phyloP scores from a whole-genome alignment of 2,113 vertebrate genomes.

The Bettongia penicillata region DNA sequence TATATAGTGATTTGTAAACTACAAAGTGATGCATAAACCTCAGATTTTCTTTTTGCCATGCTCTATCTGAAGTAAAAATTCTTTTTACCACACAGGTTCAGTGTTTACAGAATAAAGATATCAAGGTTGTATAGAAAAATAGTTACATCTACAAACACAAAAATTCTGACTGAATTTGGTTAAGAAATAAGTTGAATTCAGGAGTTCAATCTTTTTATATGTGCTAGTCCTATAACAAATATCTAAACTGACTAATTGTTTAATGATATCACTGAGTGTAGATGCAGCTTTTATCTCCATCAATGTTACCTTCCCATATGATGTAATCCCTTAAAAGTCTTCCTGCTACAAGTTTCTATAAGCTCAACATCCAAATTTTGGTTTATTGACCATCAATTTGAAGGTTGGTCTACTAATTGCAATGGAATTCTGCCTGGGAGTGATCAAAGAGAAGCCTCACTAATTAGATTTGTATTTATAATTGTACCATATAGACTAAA shows the following conservation, averaged over 20 bases:
- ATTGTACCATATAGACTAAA: not conserved
- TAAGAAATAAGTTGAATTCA: not conserved
- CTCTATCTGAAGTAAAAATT: not conserved
- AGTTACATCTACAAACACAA: not conserved
- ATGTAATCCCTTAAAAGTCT: not conserved
- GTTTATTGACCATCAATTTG: conserved; percentile 20
- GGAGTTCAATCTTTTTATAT: not conserved
- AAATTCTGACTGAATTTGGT: not conserved
- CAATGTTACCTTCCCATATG: not conserved
- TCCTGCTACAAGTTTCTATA: not conserved
- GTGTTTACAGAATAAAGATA: too few relatives aligned
- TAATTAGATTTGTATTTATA: not conserved
- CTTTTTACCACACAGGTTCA: too few relatives aligned
- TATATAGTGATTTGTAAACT: not conserved
- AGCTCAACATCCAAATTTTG: conserved; percentile 5
- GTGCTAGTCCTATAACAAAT: not conserved
- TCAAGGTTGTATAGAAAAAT: too few relatives aligned
- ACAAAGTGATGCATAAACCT: not conserved
- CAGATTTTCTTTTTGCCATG: conserved; percentile 7
- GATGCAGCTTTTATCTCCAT: not conserved
- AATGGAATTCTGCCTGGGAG: not conserved
- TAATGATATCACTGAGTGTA: not conserved
- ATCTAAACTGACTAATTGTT: not conserved
- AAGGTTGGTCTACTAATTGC: not conserved
- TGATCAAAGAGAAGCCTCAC: not conserved